Evolutionary conservation across 1,140 invertebrate species (phyloP), one percentile per base, ranked within the genome.

Genomic region (Brachionus calyciflorus): DNA sequence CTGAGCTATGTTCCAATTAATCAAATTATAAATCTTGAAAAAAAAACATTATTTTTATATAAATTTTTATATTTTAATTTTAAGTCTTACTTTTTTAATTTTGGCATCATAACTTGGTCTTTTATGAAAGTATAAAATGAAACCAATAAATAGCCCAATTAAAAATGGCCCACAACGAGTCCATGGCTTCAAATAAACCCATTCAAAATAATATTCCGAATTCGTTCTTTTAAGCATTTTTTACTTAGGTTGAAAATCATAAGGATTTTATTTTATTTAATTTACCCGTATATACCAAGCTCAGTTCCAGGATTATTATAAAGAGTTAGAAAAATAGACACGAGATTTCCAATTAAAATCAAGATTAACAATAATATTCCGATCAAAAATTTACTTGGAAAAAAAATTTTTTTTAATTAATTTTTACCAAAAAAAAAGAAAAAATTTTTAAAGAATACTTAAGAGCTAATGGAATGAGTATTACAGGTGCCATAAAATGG

Each of bases 161-260:
- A 87, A 81, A 78, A 87, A 88, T 12, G 87, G 85, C 4, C 83
- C 83, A 28, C 87, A 83, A 49, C 87, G 80, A 77, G 83, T 85
- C 81, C 88, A 88, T 1, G 87, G 88, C 44, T 85, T 85, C 0
- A 94, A 93, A 78, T 93, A 96, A 79, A 96, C 92, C 79, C 94
- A 91, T 7, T 82, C 77, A 80, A 80, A 80, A 14, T 37, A 60
- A 19, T 37, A 60, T 17, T 60, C 6, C 37, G 55, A 33, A 33
- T 60, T 37, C 19, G 30, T 17, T 37, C 55, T 60, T 60, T 40
- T 3, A 60, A 60, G 33, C 30, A 60, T 17, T 33, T 33, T 26
- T 33, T 24, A 6, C 3, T 21, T 21, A 30, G 12, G 12, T 55
- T 28, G 28, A 55, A 55, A 37, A 37, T 5, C 28, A 33, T 60